Evolutionary conservation across 2,797 vertebrate species (phyloP).

Genomic region (Cryptoprocta ferox): DNA sequence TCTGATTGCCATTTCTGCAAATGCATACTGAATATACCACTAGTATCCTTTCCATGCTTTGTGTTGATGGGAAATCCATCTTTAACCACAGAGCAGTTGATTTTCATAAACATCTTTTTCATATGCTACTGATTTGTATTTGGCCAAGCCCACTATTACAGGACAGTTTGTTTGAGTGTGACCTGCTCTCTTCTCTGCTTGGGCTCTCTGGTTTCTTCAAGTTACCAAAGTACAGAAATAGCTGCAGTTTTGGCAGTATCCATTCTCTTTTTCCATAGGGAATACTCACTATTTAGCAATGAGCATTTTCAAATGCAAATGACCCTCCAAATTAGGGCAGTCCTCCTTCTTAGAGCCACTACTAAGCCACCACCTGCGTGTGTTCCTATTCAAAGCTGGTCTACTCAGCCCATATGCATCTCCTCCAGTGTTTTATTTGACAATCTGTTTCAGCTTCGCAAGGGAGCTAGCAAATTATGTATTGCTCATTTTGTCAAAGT

Average conservation of each 20-base stretch:
- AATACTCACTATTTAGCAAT: conserved; percentile 84
- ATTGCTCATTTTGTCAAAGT: conserved; percentile 91
- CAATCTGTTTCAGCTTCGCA: conserved; percentile 89
- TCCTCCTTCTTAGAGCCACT: conserved; percentile 86
- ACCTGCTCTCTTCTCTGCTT: conserved; percentile 82
- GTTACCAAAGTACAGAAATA: conserved; percentile 86
- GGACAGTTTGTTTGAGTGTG: conserved; percentile 83
- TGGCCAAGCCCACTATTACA: conserved; percentile 79
- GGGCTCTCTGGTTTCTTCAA: conserved; percentile 84
- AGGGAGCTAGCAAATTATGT: conserved; percentile 90
- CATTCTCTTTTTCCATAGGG: conserved; percentile 83
- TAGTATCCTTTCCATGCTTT: conserved; percentile 60
- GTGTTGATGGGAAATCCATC: conserved; percentile 74
- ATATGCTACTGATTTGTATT: conserved; percentile 83
- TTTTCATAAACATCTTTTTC: conserved; percentile 70
- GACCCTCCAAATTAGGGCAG: conserved; percentile 88
- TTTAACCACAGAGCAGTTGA: conserved; percentile 76
- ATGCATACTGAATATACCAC: conserved; percentile 63
- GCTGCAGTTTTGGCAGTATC: conserved; percentile 83
- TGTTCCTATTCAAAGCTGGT: conserved; percentile 85
- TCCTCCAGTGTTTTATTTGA: conserved; percentile 89
- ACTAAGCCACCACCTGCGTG: conserved; percentile 87
- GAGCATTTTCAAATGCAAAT: conserved; percentile 88
- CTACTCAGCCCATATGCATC: conserved; percentile 88
- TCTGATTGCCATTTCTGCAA: conserved; percentile 71